phyloP scores from a whole-genome alignment of 2,888 invertebrate genomes.

The Macroteleia sp. region DNA sequence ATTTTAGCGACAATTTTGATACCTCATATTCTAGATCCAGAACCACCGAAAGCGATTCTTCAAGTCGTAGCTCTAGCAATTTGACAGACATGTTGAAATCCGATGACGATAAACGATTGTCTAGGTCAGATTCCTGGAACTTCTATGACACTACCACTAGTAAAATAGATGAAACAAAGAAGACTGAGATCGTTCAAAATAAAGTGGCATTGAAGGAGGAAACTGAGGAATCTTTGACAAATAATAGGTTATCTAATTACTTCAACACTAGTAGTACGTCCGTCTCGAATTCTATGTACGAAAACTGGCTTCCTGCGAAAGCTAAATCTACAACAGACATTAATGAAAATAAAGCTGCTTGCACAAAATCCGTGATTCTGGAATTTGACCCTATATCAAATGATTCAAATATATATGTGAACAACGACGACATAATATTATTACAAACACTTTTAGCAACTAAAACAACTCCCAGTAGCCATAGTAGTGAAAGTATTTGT shows the following conservation, averaged over 20 bases:
- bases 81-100: slow-evolving; percentile 45
- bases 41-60: slow-evolving; percentile 72
- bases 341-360: background rate
- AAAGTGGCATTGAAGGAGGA: slow-evolving; percentile 72
- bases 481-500: slow-evolving; percentile 77
- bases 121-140: slow-evolving; percentile 85
- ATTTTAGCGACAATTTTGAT: slow-evolving; percentile 82
- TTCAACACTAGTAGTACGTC: slow-evolving; percentile 73
- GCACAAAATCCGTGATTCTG: slow-evolving; percentile 73
- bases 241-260: slow-evolving; percentile 66
- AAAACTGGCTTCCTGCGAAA: slow-evolving; percentile 80
- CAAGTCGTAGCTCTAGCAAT: slow-evolving; percentile 65
- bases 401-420: slow-evolving; percentile 73
- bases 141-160: slow-evolving; percentile 83
- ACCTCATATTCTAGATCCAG: slow-evolving; percentile 68
- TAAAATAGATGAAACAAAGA: slow-evolving; percentile 60
- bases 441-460: slow-evolving; percentile 88
- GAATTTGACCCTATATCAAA: slow-evolving; percentile 77
- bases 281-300: slow-evolving; percentile 84
- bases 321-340: background rate
- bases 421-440: slow-evolving; percentile 87
- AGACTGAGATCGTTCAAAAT: slow-evolving; percentile 61
- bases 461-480: slow-evolving; percentile 87
- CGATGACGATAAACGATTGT: slow-evolving; percentile 76
- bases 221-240: slow-evolving; percentile 65